phyloP scores from a whole-genome alignment of 1,140 invertebrate genomes.

The Cydia strobilella region DNA sequence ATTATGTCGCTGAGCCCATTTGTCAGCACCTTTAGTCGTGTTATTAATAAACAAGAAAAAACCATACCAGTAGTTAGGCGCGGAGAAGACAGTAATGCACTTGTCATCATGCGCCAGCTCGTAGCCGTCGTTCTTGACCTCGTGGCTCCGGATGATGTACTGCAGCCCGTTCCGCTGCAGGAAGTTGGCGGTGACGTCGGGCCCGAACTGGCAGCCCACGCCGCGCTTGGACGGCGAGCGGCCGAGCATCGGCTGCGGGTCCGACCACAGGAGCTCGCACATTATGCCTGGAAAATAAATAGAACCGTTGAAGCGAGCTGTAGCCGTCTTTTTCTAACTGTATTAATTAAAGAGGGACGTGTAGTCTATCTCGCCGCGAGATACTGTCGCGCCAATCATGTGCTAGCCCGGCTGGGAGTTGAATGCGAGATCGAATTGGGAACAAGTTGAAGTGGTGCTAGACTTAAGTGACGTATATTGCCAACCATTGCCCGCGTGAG shows the following conservation, averaged over 20 bases:
- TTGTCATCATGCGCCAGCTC: conserved; percentile 96
- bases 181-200: conserved; percentile 96
- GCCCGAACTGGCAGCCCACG: conserved; percentile 99
- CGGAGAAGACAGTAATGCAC: conserved; percentile 98
- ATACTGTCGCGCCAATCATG: too few relatives aligned
- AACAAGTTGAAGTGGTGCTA: too few relatives aligned
- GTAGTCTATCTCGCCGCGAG: too few relatives aligned
- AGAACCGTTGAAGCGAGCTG: too few relatives aligned
- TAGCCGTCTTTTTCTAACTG: too few relatives aligned
- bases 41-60: not conserved
- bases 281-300: conserved; percentile 83
- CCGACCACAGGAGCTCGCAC: conserved; percentile 99
- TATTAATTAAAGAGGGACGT: too few relatives aligned
- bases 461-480: too few relatives aligned
- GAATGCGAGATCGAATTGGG: too few relatives aligned
- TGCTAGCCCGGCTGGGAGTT: too few relatives aligned
- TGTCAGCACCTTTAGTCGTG: not conserved
- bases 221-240: conserved; percentile 96
- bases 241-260: conserved; percentile 94
- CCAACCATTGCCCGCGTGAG: too few relatives aligned
- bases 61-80: conserved; percentile 98
- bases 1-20: too few relatives aligned
- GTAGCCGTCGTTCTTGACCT: conserved; percentile 98
- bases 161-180: conserved; percentile 92
- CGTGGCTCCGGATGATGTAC: conserved; percentile 97